These are phyloP conservation scores for Halocynthia roretzi DNA, from an alignment of 23 tunicate genomes.

Conservation along the genomic window DNA sequence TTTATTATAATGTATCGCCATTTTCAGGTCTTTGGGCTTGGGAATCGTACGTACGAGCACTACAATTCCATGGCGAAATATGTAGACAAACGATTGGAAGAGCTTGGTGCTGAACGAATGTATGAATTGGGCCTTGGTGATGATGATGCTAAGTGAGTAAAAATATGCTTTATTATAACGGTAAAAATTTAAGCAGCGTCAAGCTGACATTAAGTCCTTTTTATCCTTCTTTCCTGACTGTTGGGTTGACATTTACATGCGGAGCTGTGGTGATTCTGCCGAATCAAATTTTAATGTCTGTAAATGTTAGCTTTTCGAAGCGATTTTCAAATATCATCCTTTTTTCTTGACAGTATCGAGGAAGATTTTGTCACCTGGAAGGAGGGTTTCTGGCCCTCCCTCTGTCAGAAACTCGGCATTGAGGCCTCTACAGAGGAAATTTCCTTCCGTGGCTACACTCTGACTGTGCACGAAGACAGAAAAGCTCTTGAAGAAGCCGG, in stretches of 20 bases:
- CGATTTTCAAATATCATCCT: too few relatives aligned
- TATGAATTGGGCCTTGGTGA: conserved; percentile 87
- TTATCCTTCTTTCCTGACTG: neutral
- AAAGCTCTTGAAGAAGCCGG: conserved; percentile 9
- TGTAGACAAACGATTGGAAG: conserved; percentile 89
- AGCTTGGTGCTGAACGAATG: conserved; percentile 85
- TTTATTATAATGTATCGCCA: neutral
- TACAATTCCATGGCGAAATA: conserved; percentile 86
- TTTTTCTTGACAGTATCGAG: conserved; percentile 51
- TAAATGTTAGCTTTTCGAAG: too few relatives aligned
- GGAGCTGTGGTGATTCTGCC: neutral
- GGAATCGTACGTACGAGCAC: conserved; percentile 95
- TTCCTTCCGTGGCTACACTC: conserved; percentile 68
- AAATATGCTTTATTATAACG: neutral
- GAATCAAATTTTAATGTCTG: neutral
- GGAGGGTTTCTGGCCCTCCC: conserved; percentile 92
- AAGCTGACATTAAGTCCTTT: neutral
- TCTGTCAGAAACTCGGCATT: conserved; percentile 70
- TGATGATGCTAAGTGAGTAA: conserved; percentile 78
- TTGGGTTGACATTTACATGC: neutral
- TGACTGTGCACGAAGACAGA: conserved; percentile 20
- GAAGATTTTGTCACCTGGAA: conserved; percentile 99
- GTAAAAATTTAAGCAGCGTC: neutral
- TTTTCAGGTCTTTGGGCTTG: conserved; percentile 90
- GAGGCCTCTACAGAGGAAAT: conserved; percentile 52